Evolutionary conservation across 2,113 vertebrate species (phyloP).

Genomic region (Onychostruthus taczanowskii): DNA sequence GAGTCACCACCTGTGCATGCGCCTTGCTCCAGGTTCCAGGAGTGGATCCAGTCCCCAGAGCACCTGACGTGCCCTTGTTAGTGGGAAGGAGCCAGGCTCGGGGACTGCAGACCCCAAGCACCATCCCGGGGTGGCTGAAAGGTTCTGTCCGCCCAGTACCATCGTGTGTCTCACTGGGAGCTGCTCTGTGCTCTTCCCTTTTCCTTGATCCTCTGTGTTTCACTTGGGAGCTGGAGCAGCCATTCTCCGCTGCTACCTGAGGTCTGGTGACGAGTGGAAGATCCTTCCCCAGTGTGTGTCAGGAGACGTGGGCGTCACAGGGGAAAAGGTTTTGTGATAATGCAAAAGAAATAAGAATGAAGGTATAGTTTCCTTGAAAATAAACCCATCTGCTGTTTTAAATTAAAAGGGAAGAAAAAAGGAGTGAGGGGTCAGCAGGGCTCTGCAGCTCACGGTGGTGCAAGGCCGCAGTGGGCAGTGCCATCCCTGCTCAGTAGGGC

Average conservation of each 20-base stretch:
- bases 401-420: background rate
- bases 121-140: fast-evolving
- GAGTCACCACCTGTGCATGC: background rate
- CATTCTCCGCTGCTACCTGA: background rate
- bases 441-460: background rate
- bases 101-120: background rate
- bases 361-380: background rate
- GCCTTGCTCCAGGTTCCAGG: background rate
- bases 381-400: background rate
- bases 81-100: background rate
- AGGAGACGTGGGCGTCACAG: fast-evolving
- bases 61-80: background rate
- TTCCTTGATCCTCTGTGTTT: background rate
- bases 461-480: fast-evolving
- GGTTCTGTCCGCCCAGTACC: background rate
- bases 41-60: background rate
- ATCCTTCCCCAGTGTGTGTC: background rate
- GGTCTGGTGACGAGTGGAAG: background rate
- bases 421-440: background rate
- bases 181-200: background rate
- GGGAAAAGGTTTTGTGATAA: background rate
- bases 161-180: fast-evolving
- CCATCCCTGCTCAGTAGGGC: background rate
- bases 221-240: background rate
- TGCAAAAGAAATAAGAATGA: background rate